phyloP scores from a whole-genome alignment of 2,888 invertebrate genomes.

The Syritta pipiens region DNA sequence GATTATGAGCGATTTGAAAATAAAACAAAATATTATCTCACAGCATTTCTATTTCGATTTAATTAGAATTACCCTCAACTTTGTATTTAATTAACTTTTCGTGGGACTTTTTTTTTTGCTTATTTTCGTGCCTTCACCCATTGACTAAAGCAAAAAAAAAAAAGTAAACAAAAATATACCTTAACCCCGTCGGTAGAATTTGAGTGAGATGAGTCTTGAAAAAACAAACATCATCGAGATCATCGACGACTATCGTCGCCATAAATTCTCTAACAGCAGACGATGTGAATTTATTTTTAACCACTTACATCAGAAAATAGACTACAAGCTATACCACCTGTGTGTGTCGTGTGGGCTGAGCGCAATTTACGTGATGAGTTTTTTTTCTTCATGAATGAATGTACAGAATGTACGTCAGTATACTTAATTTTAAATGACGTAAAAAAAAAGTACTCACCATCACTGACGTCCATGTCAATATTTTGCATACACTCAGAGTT shows the following conservation, averaged over 20 bases:
- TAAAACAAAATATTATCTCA: slow-evolving; percentile 5
- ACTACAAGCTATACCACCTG: slow-evolving; percentile 25
- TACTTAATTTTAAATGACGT: slow-evolving; percentile 28
- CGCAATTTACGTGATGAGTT: slow-evolving; percentile 26
- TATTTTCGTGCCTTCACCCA: neutral
- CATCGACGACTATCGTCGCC: no score
- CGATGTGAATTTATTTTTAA: slow-evolving; percentile 44
- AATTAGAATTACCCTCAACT: slow-evolving; percentile 7
- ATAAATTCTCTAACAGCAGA: slow-evolving; percentile 17
- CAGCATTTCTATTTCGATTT: neutral
- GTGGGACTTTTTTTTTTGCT: neutral
- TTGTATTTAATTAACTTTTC: slow-evolving; percentile 9
- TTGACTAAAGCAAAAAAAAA: slow-evolving; percentile 2
- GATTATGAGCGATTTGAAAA: neutral
- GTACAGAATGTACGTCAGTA: slow-evolving; percentile 23
- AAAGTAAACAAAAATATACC: slow-evolving; percentile 8
- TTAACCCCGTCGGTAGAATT: neutral
- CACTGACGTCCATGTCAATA: slow-evolving; percentile 74
- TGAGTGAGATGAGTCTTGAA: neutral
- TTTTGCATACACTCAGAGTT: slow-evolving; percentile 71
- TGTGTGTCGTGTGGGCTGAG: no score
- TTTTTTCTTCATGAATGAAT: slow-evolving; percentile 51
- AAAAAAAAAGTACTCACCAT: slow-evolving; percentile 72
- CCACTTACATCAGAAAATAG: slow-evolving; percentile 59
- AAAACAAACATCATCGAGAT: slow-evolving; percentile 39